Percentiles rank a stretch among this genome's conserved stretches.
Conservation (phyloP, 2,113 vertebrate species). For the Gobio gobio region DNA sequence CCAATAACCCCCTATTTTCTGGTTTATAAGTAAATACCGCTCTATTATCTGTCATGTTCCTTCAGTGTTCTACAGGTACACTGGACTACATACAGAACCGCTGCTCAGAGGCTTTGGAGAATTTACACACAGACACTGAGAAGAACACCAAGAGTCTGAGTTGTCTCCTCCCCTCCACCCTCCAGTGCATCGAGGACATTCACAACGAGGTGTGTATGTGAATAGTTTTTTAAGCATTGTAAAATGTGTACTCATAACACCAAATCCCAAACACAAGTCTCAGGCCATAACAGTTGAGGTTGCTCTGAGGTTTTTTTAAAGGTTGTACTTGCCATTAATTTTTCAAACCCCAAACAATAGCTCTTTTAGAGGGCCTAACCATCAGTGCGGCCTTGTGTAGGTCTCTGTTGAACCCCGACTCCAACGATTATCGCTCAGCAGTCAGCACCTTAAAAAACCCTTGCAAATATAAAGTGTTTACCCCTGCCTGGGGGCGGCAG, state of each 20-base stretch:
- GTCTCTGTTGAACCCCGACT: slow-evolving; percentile 1
- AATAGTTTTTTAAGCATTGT: background rate
- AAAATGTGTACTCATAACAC: slow-evolving; percentile 9
- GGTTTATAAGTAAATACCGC: background rate
- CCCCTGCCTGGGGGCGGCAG: slow-evolving; percentile 10
- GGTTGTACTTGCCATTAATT: slow-evolving; percentile 76
- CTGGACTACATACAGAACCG: slow-evolving; percentile 87
- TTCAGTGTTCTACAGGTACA: slow-evolving; percentile 88
- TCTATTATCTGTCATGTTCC: slow-evolving; percentile 1
- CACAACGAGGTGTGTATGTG: slow-evolving; percentile 88
- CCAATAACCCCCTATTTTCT: background rate
- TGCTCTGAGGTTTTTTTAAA: slow-evolving; percentile 76
- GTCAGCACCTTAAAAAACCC: slow-evolving; percentile 15
- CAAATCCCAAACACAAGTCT: slow-evolving; percentile 36
- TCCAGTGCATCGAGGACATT: slow-evolving; percentile 89
- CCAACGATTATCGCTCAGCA: slow-evolving; percentile 39
- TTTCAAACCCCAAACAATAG: slow-evolving; percentile 72
- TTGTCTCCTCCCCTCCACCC: slow-evolving; percentile 77
- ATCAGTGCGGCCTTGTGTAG: background rate
- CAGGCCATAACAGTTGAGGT: slow-evolving; percentile 74
- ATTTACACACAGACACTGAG: slow-evolving; percentile 77
- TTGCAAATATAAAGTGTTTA: slow-evolving; percentile 17
- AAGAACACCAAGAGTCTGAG: slow-evolving; percentile 76
- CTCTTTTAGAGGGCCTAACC: slow-evolving; percentile 50
- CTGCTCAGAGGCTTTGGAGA: slow-evolving; percentile 86